These are phyloP conservation scores for Hyposmocoma kahamanoa DNA, from an alignment of 1,140 invertebrate species.

Conservation along the genomic window DNA sequence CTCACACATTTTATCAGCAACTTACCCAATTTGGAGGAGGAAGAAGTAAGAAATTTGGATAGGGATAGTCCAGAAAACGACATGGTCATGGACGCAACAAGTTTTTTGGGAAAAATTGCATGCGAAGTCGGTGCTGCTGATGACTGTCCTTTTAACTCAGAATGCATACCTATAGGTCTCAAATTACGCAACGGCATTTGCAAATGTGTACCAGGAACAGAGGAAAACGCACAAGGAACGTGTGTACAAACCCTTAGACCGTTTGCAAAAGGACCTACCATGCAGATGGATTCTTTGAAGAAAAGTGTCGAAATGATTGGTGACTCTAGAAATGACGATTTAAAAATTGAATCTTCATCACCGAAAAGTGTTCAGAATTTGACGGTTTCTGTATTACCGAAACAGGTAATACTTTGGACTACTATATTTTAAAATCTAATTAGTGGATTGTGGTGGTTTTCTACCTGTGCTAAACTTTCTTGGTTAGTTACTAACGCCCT, in stretches of 20 bases:
- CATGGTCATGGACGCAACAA: constrained; percentile 66
- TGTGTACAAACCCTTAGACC: constrained; percentile 50
- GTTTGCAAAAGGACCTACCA: constrained; percentile 54
- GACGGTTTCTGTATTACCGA: constrained; percentile 85
- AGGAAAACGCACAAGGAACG: constrained; percentile 45
- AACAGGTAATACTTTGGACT: constrained; percentile 77
- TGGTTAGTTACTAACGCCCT: no score
- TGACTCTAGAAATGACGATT: constrained; percentile 32
- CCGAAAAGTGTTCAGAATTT: constrained; percentile 77
- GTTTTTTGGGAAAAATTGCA: constrained; percentile 57
- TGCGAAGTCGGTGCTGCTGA: constrained; percentile 67
- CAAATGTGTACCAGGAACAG: constrained; percentile 76
- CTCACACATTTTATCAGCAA: constrained; percentile 55
- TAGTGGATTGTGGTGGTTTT: neutral
- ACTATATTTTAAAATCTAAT: neutral
- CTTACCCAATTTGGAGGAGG: constrained; percentile 49
- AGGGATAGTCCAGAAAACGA: constrained; percentile 60
- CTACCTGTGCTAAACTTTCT: no score
- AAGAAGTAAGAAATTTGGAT: constrained; percentile 43
- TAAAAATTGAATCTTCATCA: constrained; percentile 48
- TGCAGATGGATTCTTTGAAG: constrained; percentile 47
- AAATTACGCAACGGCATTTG: constrained; percentile 79
- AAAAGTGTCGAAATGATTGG: constrained; percentile 35
- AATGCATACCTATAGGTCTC: constrained; percentile 75
- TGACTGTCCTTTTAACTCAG: constrained; percentile 78